Evolutionary conservation across 2,113 vertebrate genomes (phyloP), one percentile per base, ranked within the genome.

Genomic region (Chaetorhynchus papuensis): DNA sequence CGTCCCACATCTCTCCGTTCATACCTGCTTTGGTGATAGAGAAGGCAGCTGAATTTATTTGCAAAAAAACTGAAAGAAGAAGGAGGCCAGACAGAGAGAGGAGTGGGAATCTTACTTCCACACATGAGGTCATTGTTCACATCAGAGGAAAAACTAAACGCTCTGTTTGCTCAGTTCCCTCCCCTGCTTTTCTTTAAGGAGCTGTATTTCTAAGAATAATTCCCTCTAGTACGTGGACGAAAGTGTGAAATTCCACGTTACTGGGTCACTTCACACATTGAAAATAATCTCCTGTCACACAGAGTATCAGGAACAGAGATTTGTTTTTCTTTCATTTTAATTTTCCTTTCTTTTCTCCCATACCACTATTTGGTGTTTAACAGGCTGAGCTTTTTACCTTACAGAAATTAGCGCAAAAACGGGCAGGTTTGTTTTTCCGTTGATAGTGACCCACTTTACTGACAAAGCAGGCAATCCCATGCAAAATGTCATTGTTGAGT

Each of bases 171-270:
- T 88, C 28, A 52, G 39, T 39, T 88, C 63, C 63, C 61, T 87
- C 37, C 76, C 13, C 31, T 5, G 16, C 59, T 75, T 82, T 90
- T 75, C 76, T 96, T 94, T 56, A 91, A 93, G 64, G 20, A 91
- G 49, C 20, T 72, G 8, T 63, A 93, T 41, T 92, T 81, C 85
- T 89, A 95, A 96, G 94, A 94, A 94, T 90, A 94, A 90, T 87
- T 96, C 71, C 42, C 63, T 83, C 78, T 68, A 96, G 49, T 60
- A 27, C 0, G 2, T 71, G 88, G 83, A 94, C 86, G 26, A 64
- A 74, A 77, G 56, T 37, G 85, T 87, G 92, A 96, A 96, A 92
- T 78, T 96, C 83, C 72, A 96, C 13, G 0, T 91, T 95, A 96
- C 52, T 89, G 65, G 95, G 90, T 86, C 92, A 93, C 41, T 92